These are phyloP conservation scores for Nephrocerus scutellatus DNA, from an alignment of 2,888 invertebrate species.

Conservation along the genomic window DNA sequence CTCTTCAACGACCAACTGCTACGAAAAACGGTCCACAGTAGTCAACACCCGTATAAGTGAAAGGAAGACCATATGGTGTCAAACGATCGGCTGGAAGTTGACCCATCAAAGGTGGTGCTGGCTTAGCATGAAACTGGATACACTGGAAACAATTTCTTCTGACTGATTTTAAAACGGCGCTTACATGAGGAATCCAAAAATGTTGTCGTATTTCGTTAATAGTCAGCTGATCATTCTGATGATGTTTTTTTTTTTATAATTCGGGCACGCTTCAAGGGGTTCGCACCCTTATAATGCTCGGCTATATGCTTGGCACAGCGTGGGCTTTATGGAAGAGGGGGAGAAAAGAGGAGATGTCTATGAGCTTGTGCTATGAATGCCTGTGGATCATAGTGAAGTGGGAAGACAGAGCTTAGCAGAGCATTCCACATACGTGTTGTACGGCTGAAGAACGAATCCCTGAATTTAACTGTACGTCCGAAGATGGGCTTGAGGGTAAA, in stretches of 20 bases:
- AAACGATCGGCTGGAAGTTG: slow-evolving; percentile 1
- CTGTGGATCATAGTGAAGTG: too few relatives aligned
- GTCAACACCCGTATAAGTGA: slow-evolving; percentile 22
- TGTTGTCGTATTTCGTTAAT: slow-evolving; percentile 9
- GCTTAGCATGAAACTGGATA: not conserved
- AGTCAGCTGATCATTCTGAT: slow-evolving; percentile 5
- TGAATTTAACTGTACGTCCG: too few relatives aligned
- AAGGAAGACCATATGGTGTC: slow-evolving; percentile 7
- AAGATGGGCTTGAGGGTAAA: too few relatives aligned
- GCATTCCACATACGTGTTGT: too few relatives aligned
- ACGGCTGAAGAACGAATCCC: too few relatives aligned
- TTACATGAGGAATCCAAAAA: slow-evolving; percentile 3
- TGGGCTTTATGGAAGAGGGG: too few relatives aligned
- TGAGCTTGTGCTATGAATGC: too few relatives aligned
- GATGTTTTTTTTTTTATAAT: not conserved
- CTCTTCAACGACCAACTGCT: slow-evolving; percentile 4
- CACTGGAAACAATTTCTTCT: not conserved
- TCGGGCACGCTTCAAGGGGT: too few relatives aligned
- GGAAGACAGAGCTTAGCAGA: too few relatives aligned
- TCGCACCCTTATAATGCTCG: too few relatives aligned
- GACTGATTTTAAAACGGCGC: slow-evolving; percentile 1
- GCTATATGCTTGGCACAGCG: too few relatives aligned
- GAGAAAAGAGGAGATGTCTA: too few relatives aligned
- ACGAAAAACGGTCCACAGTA: slow-evolving; percentile 20
- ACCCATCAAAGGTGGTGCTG: not conserved